Evolutionary conservation across 2,113 vertebrate species (phyloP).

Genomic region (Pseudopodoces humilis): DNA sequence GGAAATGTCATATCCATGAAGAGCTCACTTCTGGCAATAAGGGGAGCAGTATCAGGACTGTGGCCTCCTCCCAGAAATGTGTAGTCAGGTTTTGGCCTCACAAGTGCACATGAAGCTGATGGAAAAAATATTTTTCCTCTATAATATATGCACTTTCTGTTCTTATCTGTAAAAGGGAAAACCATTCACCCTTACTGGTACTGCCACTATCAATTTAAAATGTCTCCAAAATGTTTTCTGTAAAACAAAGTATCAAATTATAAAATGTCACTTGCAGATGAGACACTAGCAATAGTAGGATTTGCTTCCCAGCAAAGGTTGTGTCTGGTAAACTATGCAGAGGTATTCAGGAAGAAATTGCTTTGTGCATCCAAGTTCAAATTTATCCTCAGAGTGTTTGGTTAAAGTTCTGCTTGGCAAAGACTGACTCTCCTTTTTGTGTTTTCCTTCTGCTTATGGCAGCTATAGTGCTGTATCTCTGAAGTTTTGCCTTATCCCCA

Average conservation of each 20-base stretch:
- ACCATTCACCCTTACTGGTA: background rate
- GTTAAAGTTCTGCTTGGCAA: slow-evolving; percentile 14
- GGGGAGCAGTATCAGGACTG: background rate
- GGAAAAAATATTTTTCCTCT: background rate
- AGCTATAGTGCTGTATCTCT: background rate
- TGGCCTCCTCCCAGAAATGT: background rate
- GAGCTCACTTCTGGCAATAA: background rate
- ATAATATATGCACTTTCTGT: background rate
- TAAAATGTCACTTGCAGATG: background rate
- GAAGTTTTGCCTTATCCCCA: slow-evolving; percentile 3
- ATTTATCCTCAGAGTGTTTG: slow-evolving; percentile 14
- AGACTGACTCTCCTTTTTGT: background rate
- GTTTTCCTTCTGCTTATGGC: slow-evolving; percentile 11
- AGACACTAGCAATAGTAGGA: background rate
- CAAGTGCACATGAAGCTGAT: background rate
- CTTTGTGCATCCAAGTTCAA: background rate
- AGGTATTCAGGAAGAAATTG: background rate
- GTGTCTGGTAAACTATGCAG: slow-evolving; percentile 1
- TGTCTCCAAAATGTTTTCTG: background rate
- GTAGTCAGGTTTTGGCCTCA: background rate
- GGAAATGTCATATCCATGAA: background rate
- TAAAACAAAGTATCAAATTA: background rate
- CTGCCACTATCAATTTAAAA: background rate
- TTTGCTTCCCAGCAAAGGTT: background rate
- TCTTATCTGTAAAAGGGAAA: background rate